A percentile compares a stretch with the other conserved stretches of the same genome.
These are phyloP conservation scores for Chrysomallon squamiferum DNA, from an alignment of 1,140 invertebrate genomes.

Conservation along the genomic window DNA sequence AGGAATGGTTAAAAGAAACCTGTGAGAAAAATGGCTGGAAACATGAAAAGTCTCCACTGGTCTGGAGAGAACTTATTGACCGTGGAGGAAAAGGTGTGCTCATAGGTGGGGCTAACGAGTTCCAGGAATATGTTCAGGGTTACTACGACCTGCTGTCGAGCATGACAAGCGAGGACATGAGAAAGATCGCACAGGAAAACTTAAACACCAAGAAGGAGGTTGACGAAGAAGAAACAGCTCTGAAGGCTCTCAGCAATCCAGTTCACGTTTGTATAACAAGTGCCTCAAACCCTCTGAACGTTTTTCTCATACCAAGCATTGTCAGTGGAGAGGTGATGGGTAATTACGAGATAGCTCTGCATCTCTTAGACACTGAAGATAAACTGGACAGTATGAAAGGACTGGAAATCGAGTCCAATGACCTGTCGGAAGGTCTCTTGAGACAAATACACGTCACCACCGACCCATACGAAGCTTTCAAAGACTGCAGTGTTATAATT, in stretches of 20 bases:
- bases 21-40: constrained; percentile 56
- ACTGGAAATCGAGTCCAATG: constrained; percentile 53
- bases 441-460: constrained; percentile 42
- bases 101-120: constrained; percentile 63
- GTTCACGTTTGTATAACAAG: constrained; percentile 59
- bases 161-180: constrained; percentile 56
- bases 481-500: constrained; percentile 46
- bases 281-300: constrained; percentile 43
- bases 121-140: constrained; percentile 61
- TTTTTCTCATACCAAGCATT: constrained; percentile 44
- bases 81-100: constrained; percentile 63
- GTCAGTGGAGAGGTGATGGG: constrained; percentile 56
- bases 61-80: constrained; percentile 64
- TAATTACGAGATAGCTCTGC: constrained; percentile 46
- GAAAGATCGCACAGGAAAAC: constrained; percentile 55
- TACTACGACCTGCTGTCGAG: constrained; percentile 60
- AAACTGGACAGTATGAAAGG: constrained; percentile 40
- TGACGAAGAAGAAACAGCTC: constrained; percentile 45
- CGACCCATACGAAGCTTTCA: constrained; percentile 49
- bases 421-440: constrained; percentile 48
- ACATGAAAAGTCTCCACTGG: constrained; percentile 58
- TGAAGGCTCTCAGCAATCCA: constrained; percentile 43
- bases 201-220: constrained; percentile 46
- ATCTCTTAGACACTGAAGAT: constrained; percentile 36
- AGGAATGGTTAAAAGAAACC: constrained; percentile 55